These are phyloP conservation scores for Melipona bicolor DNA, from an alignment of 2,888 invertebrate species.

Conservation along the genomic window DNA sequence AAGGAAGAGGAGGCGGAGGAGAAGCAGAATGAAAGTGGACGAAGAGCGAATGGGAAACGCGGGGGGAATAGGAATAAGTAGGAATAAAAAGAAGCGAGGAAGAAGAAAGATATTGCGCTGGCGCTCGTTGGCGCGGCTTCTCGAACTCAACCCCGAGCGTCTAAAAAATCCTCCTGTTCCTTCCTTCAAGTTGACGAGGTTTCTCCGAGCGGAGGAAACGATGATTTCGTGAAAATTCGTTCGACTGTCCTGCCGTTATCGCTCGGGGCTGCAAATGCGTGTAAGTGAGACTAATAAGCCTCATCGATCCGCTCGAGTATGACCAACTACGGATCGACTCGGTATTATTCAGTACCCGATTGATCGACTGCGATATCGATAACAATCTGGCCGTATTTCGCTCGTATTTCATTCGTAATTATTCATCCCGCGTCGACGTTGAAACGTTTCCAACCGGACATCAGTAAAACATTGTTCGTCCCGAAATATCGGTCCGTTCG, in stretches of 20 bases:
- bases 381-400: slow-evolving; percentile 9
- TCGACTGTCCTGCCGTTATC: background rate
- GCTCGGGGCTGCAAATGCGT: background rate
- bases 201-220: background rate
- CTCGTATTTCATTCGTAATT: slow-evolving; percentile 12
- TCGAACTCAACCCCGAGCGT: slow-evolving; percentile 40
- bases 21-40: background rate
- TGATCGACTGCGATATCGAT: background rate
- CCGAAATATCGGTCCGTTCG: background rate
- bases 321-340: slow-evolving; percentile 12
- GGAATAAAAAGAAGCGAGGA: background rate
- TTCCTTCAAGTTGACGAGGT: slow-evolving; percentile 13
- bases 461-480: background rate
- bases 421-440: slow-evolving; percentile 2
- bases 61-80: background rate
- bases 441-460: background rate
- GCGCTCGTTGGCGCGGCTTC: slow-evolving; percentile 17
- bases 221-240: background rate
- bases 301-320: background rate
- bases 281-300: background rate
- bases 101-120: slow-evolving; percentile 7
- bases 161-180: slow-evolving; percentile 15
- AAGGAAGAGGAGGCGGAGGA: background rate
- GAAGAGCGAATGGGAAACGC: background rate
- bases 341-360: background rate